A percentile compares a stretch with the other conserved stretches of the same genome.
Evolutionary conservation across 2,113 vertebrate genomes (phyloP).

Genomic region (Sylvicapra grimmia): DNA sequence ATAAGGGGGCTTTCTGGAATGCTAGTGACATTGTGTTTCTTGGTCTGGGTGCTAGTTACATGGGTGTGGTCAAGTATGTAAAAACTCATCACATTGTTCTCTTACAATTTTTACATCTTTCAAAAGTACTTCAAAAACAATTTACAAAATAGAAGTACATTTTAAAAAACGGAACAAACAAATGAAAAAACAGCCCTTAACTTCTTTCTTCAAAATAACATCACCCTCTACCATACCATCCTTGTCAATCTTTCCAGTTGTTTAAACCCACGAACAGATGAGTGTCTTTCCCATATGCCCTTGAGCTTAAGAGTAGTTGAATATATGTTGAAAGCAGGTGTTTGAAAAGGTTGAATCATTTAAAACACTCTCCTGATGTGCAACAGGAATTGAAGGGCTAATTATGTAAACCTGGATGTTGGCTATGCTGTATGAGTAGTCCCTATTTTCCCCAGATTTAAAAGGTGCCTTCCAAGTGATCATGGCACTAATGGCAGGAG

Average conservation of each 20-base stretch:
- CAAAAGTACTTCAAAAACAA: not conserved
- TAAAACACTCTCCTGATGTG: not conserved
- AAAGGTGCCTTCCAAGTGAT: conserved; percentile 17
- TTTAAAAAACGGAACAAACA: not conserved
- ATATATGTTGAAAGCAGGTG: conserved; percentile 15
- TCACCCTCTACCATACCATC: not conserved
- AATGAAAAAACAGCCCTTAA: not conserved
- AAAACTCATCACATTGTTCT: not conserved
- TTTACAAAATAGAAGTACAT: not conserved
- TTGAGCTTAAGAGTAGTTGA: conserved; percentile 27
- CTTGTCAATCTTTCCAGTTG: not conserved
- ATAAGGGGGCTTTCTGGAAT: fast-evolving
- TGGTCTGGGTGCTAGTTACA: not conserved
- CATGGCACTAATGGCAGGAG: not conserved
- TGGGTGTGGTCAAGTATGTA: not conserved
- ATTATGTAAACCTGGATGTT: conserved; percentile 29
- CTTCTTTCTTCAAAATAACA: not conserved
- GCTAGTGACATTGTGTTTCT: not conserved
- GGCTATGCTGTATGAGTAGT: not conserved
- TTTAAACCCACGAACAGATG: conserved; percentile 12
- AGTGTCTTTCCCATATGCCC: not conserved
- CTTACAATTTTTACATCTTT: not conserved
- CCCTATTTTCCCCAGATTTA: not conserved
- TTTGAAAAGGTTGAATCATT: conserved; percentile 46
- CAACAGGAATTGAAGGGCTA: not conserved